These are phyloP conservation scores for Esperia sulphurella DNA, from an alignment of 2,888 invertebrate genomes.

Conservation along the genomic window DNA sequence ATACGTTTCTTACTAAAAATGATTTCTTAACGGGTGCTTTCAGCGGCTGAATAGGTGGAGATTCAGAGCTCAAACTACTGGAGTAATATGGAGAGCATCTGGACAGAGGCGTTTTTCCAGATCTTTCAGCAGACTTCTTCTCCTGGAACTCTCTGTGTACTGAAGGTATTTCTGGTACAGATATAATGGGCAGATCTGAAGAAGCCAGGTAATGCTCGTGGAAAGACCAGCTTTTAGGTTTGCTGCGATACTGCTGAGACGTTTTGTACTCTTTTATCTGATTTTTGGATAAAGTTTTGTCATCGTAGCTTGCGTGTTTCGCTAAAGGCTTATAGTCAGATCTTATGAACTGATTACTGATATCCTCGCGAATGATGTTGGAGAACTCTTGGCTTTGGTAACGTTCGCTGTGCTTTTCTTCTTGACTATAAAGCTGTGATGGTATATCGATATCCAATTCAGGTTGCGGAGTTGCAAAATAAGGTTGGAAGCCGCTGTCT, in stretches of 20 bases:
- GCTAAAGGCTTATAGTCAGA: slow-evolving; percentile 80
- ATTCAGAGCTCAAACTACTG: slow-evolving; percentile 86
- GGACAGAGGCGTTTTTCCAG: slow-evolving; percentile 78
- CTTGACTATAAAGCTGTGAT: slow-evolving; percentile 79
- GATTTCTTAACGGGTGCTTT: slow-evolving; percentile 83
- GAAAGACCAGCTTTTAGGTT: slow-evolving; percentile 82
- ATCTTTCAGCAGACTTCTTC: slow-evolving; percentile 60
- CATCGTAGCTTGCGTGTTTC: slow-evolving; percentile 83
- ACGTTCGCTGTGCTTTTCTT: slow-evolving; percentile 81
- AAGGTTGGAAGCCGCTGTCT: slow-evolving; percentile 71
- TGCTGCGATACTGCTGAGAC: slow-evolving; percentile 75
- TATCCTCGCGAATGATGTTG: slow-evolving; percentile 62
- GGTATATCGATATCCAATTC: slow-evolving; percentile 79
- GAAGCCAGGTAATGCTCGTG: slow-evolving; percentile 81
- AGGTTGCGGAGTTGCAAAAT: slow-evolving; percentile 64
- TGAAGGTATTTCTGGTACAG: slow-evolving; percentile 75
- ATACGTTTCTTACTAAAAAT: slow-evolving; percentile 78
- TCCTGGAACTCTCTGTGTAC: slow-evolving; percentile 68
- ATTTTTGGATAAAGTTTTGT: slow-evolving; percentile 81
- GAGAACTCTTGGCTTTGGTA: slow-evolving; percentile 84
- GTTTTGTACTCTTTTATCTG: slow-evolving; percentile 82
- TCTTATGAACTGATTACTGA: slow-evolving; percentile 59
- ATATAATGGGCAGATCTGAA: slow-evolving; percentile 73
- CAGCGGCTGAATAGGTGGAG: slow-evolving; percentile 83
- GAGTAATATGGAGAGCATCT: slow-evolving; percentile 88